phyloP scores from a whole-genome alignment of 2,888 invertebrate genomes.

The Lasioglossum calceatum region DNA sequence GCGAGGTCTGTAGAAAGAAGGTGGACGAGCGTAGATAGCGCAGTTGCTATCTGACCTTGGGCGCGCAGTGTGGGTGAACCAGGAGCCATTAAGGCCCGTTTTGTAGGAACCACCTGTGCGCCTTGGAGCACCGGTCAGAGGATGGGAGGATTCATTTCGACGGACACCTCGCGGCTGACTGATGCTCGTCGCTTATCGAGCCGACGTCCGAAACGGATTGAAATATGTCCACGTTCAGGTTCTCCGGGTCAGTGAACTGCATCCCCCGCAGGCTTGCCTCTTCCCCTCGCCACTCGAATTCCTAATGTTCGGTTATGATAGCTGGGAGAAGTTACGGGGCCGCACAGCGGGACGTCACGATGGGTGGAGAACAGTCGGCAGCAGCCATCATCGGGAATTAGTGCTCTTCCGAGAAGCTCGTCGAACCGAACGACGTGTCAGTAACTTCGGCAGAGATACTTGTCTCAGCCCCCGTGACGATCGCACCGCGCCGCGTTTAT shows the following conservation, averaged over 20 bases:
- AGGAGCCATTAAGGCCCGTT: slow-evolving; percentile 65
- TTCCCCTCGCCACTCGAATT: slow-evolving; percentile 60
- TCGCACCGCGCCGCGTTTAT: slow-evolving; percentile 33
- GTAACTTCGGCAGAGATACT: slow-evolving; percentile 37
- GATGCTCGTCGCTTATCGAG: slow-evolving; percentile 76
- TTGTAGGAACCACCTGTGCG: slow-evolving; percentile 71
- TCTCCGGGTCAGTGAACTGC: slow-evolving; percentile 68
- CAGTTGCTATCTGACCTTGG: neutral
- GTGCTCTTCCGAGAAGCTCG: slow-evolving; percentile 68
- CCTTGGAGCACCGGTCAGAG: slow-evolving; percentile 24
- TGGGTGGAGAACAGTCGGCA: slow-evolving; percentile 66
- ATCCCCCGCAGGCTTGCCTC: slow-evolving; percentile 37
- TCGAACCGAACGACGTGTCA: slow-evolving; percentile 55
- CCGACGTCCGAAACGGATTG: slow-evolving; percentile 70
- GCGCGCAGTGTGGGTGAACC: slow-evolving; percentile 24
- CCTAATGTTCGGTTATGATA: slow-evolving; percentile 73
- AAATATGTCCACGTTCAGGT: slow-evolving; percentile 72
- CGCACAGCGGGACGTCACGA: slow-evolving; percentile 67
- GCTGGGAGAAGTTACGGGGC: slow-evolving; percentile 67
- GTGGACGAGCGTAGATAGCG: neutral
- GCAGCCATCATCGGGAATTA: slow-evolving; percentile 71
- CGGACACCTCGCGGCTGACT: slow-evolving; percentile 71
- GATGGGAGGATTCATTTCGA: slow-evolving; percentile 59
- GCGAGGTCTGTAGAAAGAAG: neutral
- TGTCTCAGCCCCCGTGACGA: slow-evolving; percentile 41